Evolutionary conservation across 2,888 invertebrate genomes (phyloP).

Genomic region (Lepetodrilus schrolli): DNA sequence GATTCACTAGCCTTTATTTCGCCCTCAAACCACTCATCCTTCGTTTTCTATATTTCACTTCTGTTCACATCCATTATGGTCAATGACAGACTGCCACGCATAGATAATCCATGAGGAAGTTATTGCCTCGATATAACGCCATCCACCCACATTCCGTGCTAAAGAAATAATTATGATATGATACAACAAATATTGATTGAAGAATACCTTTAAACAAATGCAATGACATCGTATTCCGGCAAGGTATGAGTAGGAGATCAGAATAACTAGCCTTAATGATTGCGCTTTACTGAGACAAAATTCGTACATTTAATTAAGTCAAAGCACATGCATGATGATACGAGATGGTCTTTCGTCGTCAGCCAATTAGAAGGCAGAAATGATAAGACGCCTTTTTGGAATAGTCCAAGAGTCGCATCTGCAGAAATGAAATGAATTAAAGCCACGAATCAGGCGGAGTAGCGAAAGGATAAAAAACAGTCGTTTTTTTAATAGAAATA

Average conservation of each 20-base stretch:
- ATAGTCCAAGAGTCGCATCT: conserved; percentile 1
- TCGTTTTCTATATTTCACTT: conserved; percentile 20
- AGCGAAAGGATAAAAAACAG: conserved; percentile 23
- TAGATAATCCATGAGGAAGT: neutral
- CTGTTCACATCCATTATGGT: conserved; percentile 14
- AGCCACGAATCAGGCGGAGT: conserved; percentile 9
- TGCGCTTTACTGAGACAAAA: too few species aligned
- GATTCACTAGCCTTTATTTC: neutral
- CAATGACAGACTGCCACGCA: neutral
- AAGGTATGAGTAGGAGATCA: too few species aligned
- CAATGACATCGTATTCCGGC: too few species aligned
- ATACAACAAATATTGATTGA: too few species aligned
- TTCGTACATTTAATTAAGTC: conserved; percentile 22
- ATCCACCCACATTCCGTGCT: too few species aligned
- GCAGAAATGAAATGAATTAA: conserved; percentile 17
- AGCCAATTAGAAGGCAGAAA: conserved; percentile 19
- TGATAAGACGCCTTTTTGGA: neutral
- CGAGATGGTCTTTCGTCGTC: neutral
- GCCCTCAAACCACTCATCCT: neutral
- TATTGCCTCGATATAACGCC: neutral
- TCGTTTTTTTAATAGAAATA: conserved; percentile 17
- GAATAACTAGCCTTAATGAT: too few species aligned
- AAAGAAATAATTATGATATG: neutral
- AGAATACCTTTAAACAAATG: too few species aligned
- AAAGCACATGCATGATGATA: conserved; percentile 6